Evolutionary conservation across 2,797 vertebrate genomes (phyloP), one percentile per base, ranked within the genome.

Genomic region (Urophycis tenuis): DNA sequence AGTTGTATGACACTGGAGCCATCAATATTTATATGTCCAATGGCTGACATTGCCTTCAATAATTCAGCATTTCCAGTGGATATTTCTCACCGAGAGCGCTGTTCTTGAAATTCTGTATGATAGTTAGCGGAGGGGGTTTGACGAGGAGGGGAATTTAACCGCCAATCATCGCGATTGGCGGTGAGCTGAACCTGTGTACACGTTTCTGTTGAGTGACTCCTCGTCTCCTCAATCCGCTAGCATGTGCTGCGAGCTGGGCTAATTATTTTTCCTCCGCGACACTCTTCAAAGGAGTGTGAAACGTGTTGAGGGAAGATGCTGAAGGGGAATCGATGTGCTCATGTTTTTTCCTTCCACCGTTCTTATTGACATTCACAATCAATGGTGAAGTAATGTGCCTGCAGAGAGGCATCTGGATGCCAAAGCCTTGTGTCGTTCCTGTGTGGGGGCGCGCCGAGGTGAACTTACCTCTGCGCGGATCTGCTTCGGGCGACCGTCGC

Each of bases 281-380:
- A 74, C 73, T 75, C 70, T 72, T 80, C 73, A 80, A 79, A 74
- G 35, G 32, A 11, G 35, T 32, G 33, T 74, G 6, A 64, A n/a
- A 30, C 64, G n/a, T 79, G 79, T 41, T 74, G 34, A 30, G 71
- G 36, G 72, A 30, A n/a, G 67, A 3, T 70, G 67, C 67, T 12
- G 6, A 33, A 74, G 32, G 36, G 33, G 49, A 78, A 83, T 89
- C 83, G 75, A 88, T 88, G 82, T n/a, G 81, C 81, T 78, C 72
- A 77, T 77, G 75, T 84, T 79, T 81, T 78, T 19, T n/a, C 41
- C 31, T 72, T 31, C 67, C 34, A 36, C 75, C 71, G 30, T 82
- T 81, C 82, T 35, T n/a, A 82, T 74, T 75, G 45, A 79, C 77
- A 74, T 74, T 29, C 60, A n/a, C 53, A 60, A 79, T 85, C 74